Percentiles rank a stretch among this genome's conserved stretches.
Conservation (phyloP, 2,888 invertebrate species). For the Crocallis elinguaria region DNA sequence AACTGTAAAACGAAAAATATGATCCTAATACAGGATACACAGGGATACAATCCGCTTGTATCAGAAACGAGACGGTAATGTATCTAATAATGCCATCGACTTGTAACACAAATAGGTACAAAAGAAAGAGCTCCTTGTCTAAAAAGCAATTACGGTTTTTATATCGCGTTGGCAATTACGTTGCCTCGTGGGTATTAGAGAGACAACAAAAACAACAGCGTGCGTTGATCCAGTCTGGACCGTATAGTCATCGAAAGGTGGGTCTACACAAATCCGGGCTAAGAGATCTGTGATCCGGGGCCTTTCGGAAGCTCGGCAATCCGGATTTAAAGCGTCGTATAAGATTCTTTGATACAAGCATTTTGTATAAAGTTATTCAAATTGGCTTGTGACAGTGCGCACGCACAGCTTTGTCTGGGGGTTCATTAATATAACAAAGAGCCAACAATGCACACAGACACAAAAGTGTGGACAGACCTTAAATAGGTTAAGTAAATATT, state of each 20-base stretch:
- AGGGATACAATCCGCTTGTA: neutral
- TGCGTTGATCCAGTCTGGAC: neutral
- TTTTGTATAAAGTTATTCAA: no score
- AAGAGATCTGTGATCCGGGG: no score
- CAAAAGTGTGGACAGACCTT: neutral
- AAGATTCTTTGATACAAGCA: no score
- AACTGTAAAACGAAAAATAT: neutral
- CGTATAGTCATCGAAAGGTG: neutral
- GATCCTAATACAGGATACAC: neutral
- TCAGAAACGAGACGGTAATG: neutral
- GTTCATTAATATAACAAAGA: neutral
- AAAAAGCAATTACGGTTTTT: constrained; percentile 16
- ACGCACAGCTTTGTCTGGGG: neutral
- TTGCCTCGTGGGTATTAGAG: neutral
- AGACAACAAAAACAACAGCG: constrained; percentile 3
- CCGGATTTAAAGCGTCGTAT: no score
- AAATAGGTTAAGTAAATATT: neutral
- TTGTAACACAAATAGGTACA: neutral
- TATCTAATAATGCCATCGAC: neutral
- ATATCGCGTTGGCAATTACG: constrained; percentile 7
- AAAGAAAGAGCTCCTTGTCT: constrained; percentile 1
- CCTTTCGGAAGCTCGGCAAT: no score
- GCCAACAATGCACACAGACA: neutral
- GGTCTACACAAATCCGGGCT: no score
- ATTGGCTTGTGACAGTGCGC: no score